These are phyloP conservation scores for Patella caerulea DNA, from an alignment of 2,888 invertebrate genomes.

Conservation along the genomic window DNA sequence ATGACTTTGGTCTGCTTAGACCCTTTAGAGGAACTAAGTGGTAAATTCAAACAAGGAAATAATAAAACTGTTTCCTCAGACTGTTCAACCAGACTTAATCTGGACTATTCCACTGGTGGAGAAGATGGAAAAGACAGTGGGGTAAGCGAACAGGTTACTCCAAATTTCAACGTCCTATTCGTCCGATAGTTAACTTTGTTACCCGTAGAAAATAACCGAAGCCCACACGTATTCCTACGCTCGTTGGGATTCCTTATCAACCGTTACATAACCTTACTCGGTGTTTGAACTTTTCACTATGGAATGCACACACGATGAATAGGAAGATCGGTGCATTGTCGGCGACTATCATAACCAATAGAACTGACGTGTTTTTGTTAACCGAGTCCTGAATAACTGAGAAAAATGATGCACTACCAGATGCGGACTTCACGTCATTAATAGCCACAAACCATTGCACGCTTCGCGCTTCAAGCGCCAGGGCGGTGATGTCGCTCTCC, in stretches of 20 bases:
- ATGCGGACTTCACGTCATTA: not conserved
- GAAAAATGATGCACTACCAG: not conserved
- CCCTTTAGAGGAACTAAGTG: too few species aligned
- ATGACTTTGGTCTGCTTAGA: too few species aligned
- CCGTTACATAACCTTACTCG: not conserved
- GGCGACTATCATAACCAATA: too few species aligned
- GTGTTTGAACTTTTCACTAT: not conserved
- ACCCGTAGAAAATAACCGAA: not conserved
- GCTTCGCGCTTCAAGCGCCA: not conserved
- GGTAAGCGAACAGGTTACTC: slow-evolving; percentile 5
- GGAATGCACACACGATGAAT: not conserved
- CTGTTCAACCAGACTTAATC: not conserved
- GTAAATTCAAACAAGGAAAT: too few species aligned
- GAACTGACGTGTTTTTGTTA: too few species aligned
- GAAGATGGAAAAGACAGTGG: not conserved
- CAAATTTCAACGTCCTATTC: not conserved
- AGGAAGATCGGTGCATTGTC: not conserved
- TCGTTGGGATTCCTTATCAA: not conserved
- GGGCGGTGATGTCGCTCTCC: not conserved
- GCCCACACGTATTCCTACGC: not conserved
- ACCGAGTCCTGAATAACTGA: not conserved
- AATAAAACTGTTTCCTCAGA: not conserved
- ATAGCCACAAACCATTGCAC: not conserved
- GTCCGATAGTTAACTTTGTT: not conserved
- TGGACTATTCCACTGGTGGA: slow-evolving; percentile 1